These are phyloP conservation scores for Odocoileus virginianus DNA, from an alignment of 2,113 vertebrate species.

Conservation along the genomic window DNA sequence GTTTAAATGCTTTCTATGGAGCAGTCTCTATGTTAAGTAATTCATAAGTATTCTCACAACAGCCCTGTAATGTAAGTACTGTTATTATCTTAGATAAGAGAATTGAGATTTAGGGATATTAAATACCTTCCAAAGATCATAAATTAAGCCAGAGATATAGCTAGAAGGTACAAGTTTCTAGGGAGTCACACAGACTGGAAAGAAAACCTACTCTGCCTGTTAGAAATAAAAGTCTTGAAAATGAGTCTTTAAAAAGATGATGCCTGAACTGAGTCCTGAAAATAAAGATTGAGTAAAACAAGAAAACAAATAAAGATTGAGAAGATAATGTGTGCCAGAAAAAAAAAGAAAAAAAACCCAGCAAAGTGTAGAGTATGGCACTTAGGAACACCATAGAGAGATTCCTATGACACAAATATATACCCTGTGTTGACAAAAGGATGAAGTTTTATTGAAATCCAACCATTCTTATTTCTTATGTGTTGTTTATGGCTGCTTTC, in stretches of 20 bases:
- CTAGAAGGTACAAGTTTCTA: background rate
- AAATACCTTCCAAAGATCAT: background rate
- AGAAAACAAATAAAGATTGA: background rate
- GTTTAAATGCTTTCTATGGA: constrained; percentile 5
- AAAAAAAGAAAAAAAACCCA: background rate
- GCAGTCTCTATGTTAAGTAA: background rate
- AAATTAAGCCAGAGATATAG: background rate
- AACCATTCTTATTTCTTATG: background rate
- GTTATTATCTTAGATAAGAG: background rate
- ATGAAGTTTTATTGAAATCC: background rate
- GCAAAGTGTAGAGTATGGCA: background rate
- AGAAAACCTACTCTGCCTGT: background rate
- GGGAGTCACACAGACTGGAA: background rate
- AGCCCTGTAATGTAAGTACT: background rate
- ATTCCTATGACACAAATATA: background rate
- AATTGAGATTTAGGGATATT: background rate
- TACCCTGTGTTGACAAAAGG: background rate
- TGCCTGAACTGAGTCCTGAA: background rate
- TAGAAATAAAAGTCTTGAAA: background rate
- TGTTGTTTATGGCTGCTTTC: background rate
- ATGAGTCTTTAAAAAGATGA: background rate
- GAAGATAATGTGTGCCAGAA: background rate
- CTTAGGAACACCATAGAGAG: background rate
- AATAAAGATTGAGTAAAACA: background rate
- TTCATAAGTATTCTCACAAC: background rate